These are phyloP conservation scores for Emmelina monodactyla DNA, from an alignment of 2,888 invertebrate genomes.

Conservation along the genomic window DNA sequence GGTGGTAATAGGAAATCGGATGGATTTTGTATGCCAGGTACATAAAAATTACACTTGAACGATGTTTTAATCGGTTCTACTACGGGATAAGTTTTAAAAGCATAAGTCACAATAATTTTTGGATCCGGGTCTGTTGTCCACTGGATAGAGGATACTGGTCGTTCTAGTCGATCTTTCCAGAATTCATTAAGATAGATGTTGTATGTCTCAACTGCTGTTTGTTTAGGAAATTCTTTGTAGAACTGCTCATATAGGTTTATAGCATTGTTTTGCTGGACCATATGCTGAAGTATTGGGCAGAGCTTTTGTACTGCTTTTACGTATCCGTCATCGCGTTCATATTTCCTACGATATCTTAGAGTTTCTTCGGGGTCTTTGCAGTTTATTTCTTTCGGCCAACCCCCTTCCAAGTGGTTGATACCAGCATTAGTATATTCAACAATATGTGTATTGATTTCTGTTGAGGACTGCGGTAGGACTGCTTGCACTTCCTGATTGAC, in stretches of 20 bases:
- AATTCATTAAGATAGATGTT: conserved; percentile 66
- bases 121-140: conserved; percentile 72
- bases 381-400: conserved; percentile 80
- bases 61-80: too few relatives aligned
- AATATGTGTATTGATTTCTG: conserved; percentile 65
- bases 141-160: conserved; percentile 62
- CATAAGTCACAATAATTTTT: conserved; percentile 70
- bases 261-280: conserved; percentile 76
- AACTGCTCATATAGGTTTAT: conserved; percentile 79
- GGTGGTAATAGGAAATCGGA: too few relatives aligned
- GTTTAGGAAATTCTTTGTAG: conserved; percentile 62
- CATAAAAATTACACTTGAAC: too few relatives aligned
- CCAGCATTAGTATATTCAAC: conserved; percentile 58
- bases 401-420: conserved; percentile 77
- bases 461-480: conserved; percentile 28
- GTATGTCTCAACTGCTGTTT: conserved; percentile 51
- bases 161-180: conserved; percentile 61
- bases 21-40: too few relatives aligned
- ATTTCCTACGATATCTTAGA: conserved; percentile 72
- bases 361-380: conserved; percentile 71
- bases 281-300: conserved; percentile 63
- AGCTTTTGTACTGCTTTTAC: conserved; percentile 66
- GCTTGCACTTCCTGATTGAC: conserved; percentile 43
- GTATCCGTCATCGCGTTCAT: conserved; percentile 79
- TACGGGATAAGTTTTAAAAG: too few relatives aligned